A percentile compares a stretch with the other conserved stretches of the same genome.
Evolutionary conservation across 1,140 invertebrate genomes (phyloP).

Genomic region (Drosophila repleta): DNA sequence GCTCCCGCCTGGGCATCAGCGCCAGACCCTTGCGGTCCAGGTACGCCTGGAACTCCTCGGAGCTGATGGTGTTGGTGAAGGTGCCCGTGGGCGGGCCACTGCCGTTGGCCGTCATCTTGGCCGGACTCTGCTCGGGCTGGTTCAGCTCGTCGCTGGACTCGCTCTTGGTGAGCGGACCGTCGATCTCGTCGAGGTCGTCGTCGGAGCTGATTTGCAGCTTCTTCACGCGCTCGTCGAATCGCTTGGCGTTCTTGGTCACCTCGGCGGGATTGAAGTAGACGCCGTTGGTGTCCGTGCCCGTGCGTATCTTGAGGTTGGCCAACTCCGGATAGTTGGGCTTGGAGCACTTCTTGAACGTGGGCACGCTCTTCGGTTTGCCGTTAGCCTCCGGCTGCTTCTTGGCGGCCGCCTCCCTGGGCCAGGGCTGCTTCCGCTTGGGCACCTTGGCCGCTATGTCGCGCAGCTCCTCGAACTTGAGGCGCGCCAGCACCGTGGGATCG

Average conservation of each 20-base stretch:
- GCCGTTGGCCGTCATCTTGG: not conserved
- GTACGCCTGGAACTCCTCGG: slow-evolving; percentile 80
- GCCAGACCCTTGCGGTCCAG: slow-evolving; percentile 74
- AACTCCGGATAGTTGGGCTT: slow-evolving; percentile 83
- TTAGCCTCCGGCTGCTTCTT: slow-evolving; percentile 24
- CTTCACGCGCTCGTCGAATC: slow-evolving; percentile 80
- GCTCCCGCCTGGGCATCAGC: slow-evolving; percentile 61
- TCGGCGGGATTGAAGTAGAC: slow-evolving; percentile 73
- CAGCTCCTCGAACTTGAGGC: slow-evolving; percentile 71
- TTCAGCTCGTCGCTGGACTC: slow-evolving; percentile 76
- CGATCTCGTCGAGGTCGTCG: slow-evolving; percentile 81
- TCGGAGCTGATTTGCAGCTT: slow-evolving; percentile 79
- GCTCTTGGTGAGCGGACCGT: slow-evolving; percentile 73
- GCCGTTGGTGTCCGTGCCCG: slow-evolving; percentile 56
- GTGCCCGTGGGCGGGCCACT: slow-evolving; percentile 31
- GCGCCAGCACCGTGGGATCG: slow-evolving; percentile 76
- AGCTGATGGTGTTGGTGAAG: slow-evolving; percentile 81
- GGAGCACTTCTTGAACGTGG: slow-evolving; percentile 73
- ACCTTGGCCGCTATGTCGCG: slow-evolving; percentile 44
- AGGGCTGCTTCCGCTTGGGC: slow-evolving; percentile 54
- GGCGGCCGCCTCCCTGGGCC: not conserved
- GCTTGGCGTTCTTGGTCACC: slow-evolving; percentile 80
- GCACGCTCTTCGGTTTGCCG: slow-evolving; percentile 29
- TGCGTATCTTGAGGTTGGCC: slow-evolving; percentile 77
- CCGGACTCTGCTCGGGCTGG: not conserved